Evolutionary conservation across 2,113 vertebrate species (phyloP).

Genomic region (Myrmecophaga tridactyla): DNA sequence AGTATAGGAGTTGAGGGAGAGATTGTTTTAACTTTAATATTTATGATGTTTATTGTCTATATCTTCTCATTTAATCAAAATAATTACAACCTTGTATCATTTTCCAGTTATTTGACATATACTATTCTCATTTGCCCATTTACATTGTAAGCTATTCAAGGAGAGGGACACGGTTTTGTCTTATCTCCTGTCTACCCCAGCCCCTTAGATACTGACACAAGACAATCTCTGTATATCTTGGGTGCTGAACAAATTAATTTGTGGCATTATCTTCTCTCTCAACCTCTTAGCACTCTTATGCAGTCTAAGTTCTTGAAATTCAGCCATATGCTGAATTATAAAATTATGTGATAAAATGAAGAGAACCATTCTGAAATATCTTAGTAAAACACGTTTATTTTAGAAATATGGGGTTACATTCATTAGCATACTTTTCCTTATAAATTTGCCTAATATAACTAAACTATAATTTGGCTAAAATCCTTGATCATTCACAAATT

Average conservation of each 20-base stretch:
- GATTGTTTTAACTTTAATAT: neutral
- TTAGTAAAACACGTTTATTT: neutral
- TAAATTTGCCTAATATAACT: neutral
- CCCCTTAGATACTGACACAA: rapidly evolving
- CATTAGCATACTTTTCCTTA: neutral
- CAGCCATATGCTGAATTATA: neutral
- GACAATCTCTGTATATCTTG: too few relatives aligned
- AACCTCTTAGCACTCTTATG: neutral
- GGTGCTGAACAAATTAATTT: neutral
- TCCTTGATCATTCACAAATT: neutral
- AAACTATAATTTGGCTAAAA: neutral
- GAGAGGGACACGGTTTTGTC: neutral
- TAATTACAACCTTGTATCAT: rapidly evolving
- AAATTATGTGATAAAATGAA: neutral
- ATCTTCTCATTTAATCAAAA: neutral
- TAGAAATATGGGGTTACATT: neutral
- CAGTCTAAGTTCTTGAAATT: neutral
- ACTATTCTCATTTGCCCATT: neutral
- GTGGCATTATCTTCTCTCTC: too few relatives aligned
- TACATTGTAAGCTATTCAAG: too few relatives aligned
- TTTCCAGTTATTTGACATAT: neutral
- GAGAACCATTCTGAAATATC: neutral
- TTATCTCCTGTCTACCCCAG: rapidly evolving
- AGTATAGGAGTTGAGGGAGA: too few relatives aligned
- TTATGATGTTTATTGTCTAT: too few relatives aligned